Evolutionary conservation across 1,140 invertebrate genomes (phyloP), one percentile per base, ranked within the genome.

Genomic region (Rhizoglyphus robini): DNA sequence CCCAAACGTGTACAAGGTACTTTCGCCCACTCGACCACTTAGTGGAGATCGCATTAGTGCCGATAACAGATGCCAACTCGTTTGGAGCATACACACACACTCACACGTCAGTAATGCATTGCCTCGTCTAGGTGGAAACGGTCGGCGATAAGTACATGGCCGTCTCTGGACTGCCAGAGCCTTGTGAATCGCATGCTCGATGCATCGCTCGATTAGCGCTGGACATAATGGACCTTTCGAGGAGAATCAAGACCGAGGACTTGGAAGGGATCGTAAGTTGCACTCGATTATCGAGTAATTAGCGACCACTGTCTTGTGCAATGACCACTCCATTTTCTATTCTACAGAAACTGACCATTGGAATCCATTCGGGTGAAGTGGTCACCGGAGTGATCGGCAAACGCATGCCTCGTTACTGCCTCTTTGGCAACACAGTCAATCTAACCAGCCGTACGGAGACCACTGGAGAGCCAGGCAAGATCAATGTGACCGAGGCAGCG

Each of bases 81-180:
- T n/a, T n/a, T n/a, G n/a, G n/a, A n/a, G n/a, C n/a, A 62, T 31
- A 62, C 31, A 62, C 11, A 46, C 13, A 57, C 31, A 58, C 11
- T 25, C 11, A 62, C 13, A n/a, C n/a, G n/a, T n/a, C n/a, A 62
- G n/a, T 62, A 58, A 57, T 62, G 13, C n/a, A n/a, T 34, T 32
- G 58, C 70, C 66, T 68, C 65, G 46, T 72, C 18, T 75, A 98
- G 93, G 94, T 99, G 41, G 95, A 99, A 79, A 99, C 95, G n/a
- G 89, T 97, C 25, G 94, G 94, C 70, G 95, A 98, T 77, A 97
- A 96, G 75, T 99, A 98, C 76, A 97, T 99, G 94, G 92, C 93
- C 1, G 92, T 97, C 4, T 96, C 92, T 70, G 95, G 95, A 23
- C 79, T 98, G 54, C 95, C 95, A 0, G 93, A 97, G 73, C 85